Base-by-base conservation (phyloP, 2,797 vertebrate genomes). In the Xerus rutilus region DNA sequence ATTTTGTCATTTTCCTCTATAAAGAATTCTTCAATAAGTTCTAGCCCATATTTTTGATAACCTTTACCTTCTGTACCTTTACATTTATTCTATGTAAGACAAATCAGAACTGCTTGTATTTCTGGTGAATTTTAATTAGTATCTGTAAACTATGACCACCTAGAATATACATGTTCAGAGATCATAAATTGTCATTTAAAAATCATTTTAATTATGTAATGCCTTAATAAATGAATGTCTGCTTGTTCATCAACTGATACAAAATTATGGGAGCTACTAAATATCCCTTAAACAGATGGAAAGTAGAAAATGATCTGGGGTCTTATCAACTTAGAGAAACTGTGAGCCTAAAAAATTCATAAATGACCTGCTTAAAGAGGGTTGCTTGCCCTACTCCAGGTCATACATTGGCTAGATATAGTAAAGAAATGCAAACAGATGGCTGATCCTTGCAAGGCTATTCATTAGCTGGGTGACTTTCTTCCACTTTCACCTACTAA, bases 401-500 rank as follows among this genome's bases (percentile, higher is more conserved):
- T 6, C 47, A 65, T 15, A 59, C 7, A 64, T 83, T 32, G 77
- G 88, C 87, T 76, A 28, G 21, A 52, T 47, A 47, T 23, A 54
- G 93, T 57, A 81, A 17, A 78, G 52, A 83, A 86, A 45, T 49
- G 32, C n/a, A 92, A 96, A 92, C 35, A 67, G 76, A 95, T 90
- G 77, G 59, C n/a, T 28, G 86, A 1, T 73, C 69, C 81, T 93
- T 49, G 1, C 35, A 85, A 86, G 84, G 65, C 20, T 65, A 54
- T 32, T 94, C 64, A 82, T 88, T 94, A 89, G 76, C 54, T 93
- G 47, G 49, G 54, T 82, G 89, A 94, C 39, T 72, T 91, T 90
- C n/a, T 10, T 25, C 81, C 52, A 86, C 35, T 70, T 86, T 54
- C 45, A 93, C 39, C 64, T 73, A 49, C 43, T 94, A 43, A 73